These are phyloP conservation scores for Volucella bombylans DNA, from an alignment of 2,888 invertebrate genomes.

Conservation along the genomic window DNA sequence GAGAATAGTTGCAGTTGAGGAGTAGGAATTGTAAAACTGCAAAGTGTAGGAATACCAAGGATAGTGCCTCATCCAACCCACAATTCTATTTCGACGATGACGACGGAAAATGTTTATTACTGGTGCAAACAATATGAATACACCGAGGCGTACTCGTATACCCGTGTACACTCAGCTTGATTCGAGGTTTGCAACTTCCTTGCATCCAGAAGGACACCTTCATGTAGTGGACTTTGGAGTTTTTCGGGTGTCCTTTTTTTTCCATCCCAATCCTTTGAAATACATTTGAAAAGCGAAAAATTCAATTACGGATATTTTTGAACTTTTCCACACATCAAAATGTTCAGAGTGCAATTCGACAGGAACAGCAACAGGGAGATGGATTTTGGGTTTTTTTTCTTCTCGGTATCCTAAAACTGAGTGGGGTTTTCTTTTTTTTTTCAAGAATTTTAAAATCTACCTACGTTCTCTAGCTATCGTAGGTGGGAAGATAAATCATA, in stretches of 20 bases:
- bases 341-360: slow-evolving; percentile 32
- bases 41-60: background rate
- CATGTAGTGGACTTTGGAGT: slow-evolving; percentile 1
- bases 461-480: too few species aligned
- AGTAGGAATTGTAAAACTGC: slow-evolving; percentile 1
- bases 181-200: background rate
- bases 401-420: slow-evolving; percentile 28
- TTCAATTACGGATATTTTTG: slow-evolving; percentile 54
- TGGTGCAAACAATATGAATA: slow-evolving; percentile 42
- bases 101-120: slow-evolving; percentile 41
- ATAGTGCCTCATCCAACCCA: background rate
- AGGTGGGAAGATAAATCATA: slow-evolving; percentile 25
- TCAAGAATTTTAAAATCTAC: slow-evolving; percentile 11
- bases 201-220: slow-evolving; percentile 26
- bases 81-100: slow-evolving; percentile 27
- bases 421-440: slow-evolving; percentile 12
- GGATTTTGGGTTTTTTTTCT: slow-evolving; percentile 2
- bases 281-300: slow-evolving; percentile 42
- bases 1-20: background rate
- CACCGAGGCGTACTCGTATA: background rate
- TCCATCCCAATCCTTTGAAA: slow-evolving; percentile 10
- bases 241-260: slow-evolving; percentile 1
- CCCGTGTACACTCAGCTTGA: slow-evolving; percentile 8
- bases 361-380: slow-evolving; percentile 48
- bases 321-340: slow-evolving; percentile 32